A percentile compares a stretch with the other conserved stretches of the same genome.
Evolutionary conservation across 2,797 vertebrate genomes (phyloP).

Genomic region (Ctenopoma kingsleyae): DNA sequence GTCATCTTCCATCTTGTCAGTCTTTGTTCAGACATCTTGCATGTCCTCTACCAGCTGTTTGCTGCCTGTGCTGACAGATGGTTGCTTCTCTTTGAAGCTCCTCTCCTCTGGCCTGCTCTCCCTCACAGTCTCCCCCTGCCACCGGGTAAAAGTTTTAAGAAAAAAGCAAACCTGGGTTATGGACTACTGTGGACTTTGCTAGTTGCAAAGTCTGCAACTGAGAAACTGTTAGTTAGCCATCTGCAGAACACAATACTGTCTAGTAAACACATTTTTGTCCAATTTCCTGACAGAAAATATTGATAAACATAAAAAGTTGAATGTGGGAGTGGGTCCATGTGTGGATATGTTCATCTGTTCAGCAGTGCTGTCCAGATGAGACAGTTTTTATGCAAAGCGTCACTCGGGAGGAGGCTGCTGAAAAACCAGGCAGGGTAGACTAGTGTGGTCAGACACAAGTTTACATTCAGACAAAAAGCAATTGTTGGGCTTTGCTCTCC

Average conservation of each 20-base stretch:
- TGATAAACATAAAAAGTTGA: conserved; percentile 17
- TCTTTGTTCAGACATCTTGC: conserved; percentile 93
- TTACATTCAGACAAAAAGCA: conserved; percentile 85
- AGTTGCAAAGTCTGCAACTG: conserved; percentile 8
- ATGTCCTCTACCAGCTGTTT: conserved; percentile 92
- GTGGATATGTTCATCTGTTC: conserved; percentile 30
- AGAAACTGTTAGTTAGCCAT: conserved; percentile 15
- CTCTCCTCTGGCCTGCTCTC: conserved; percentile 62
- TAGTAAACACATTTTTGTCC: conserved; percentile 30
- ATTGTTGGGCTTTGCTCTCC: conserved; percentile 79
- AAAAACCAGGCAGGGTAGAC: conserved; percentile 40
- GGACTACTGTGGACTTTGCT: conserved; percentile 1
- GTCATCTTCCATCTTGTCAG: conserved; percentile 98
- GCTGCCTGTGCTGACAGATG: conserved; percentile 92
- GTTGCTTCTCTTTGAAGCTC: conserved; percentile 84
- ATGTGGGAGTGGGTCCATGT: conserved; percentile 21
- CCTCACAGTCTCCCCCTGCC: conserved; percentile 20
- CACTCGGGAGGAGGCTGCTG: conserved; percentile 28
- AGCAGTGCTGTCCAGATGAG: conserved; percentile 35
- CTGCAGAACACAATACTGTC: conserved; percentile 11
- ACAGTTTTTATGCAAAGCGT: conserved; percentile 46
- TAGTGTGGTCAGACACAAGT: conserved; percentile 84
- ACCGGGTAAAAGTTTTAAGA: conserved; percentile 59
- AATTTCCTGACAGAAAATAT: conserved; percentile 33
- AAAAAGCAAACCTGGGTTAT: conserved; percentile 15